These are phyloP conservation scores for Drosophila lowei DNA, from an alignment of 1,140 invertebrate species.

Conservation along the genomic window DNA sequence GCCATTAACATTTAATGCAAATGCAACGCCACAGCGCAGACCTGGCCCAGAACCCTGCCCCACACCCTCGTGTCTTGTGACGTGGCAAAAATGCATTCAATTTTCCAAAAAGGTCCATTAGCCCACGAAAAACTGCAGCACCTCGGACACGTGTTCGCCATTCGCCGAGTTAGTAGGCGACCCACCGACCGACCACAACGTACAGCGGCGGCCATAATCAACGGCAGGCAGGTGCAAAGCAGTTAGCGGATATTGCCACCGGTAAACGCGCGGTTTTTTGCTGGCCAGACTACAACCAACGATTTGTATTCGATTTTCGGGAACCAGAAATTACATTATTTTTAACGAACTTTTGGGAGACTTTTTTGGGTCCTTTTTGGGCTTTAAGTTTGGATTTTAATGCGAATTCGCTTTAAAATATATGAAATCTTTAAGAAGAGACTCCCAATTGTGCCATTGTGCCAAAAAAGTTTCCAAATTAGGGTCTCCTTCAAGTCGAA, in stretches of 20 bases:
- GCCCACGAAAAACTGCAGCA: slow-evolving; percentile 16
- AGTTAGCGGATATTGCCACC: no score
- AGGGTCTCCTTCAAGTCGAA: no score
- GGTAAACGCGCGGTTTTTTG: background rate
- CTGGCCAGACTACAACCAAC: background rate
- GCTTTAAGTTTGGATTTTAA: no score
- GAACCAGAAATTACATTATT: no score
- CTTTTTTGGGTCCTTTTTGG: no score
- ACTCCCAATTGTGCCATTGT: no score
- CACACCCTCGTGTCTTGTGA: background rate
- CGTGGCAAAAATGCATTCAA: background rate
- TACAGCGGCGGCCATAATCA: slow-evolving; percentile 1
- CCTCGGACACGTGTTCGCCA: slow-evolving; percentile 23
- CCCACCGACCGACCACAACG: background rate
- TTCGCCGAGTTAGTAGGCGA: background rate
- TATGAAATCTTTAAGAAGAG: no score
- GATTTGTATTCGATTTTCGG: no score
- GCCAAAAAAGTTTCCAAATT: no score
- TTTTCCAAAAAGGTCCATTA: slow-evolving; percentile 35
- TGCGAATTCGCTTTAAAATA: no score
- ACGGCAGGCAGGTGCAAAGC: slow-evolving; percentile 5
- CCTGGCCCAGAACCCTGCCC: background rate
- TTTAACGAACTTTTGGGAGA: no score
- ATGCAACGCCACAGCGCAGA: slow-evolving; percentile 15
- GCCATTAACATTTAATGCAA: slow-evolving; percentile 53